Conservation (phyloP, 2,888 invertebrate species). For the Panopea generosa region DNA sequence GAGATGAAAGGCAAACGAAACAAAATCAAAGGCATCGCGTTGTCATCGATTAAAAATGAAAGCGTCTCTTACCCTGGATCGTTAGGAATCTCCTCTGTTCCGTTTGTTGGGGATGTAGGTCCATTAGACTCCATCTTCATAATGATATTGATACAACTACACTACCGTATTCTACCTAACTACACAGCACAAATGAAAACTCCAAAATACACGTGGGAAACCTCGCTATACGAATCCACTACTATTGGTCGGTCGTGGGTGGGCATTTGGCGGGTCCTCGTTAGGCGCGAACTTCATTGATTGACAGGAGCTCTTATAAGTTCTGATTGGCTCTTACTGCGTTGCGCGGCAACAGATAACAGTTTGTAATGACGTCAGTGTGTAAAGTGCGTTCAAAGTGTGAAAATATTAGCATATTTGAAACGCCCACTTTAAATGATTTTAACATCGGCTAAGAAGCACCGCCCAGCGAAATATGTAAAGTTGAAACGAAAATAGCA, state of each 20-base stretch:
- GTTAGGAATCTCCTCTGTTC: conserved; percentile 93
- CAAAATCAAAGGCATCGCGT: conserved; percentile 73
- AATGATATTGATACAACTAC: conserved; percentile 72
- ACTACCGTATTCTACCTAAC: conserved; percentile 77
- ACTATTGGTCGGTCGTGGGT: conserved; percentile 78
- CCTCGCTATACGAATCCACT: conserved; percentile 60
- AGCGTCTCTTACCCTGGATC: conserved; percentile 93
- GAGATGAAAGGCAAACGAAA: conserved; percentile 60
- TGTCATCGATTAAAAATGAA: conserved; percentile 80
- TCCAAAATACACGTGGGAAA: conserved; percentile 71
- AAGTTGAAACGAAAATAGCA: conserved; percentile 39
- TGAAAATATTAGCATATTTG: conserved; percentile 56
- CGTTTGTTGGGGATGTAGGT: conserved; percentile 73
- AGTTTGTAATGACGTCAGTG: conserved; percentile 73
- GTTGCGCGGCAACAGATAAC: conserved; percentile 73
- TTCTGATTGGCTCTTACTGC: conserved; percentile 69
- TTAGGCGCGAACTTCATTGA: conserved; percentile 76
- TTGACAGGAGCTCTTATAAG: conserved; percentile 69
- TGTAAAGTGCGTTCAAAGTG: conserved; percentile 28
- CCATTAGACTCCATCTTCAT: conserved; percentile 81
- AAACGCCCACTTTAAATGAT: conserved; percentile 52
- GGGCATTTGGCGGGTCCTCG: conserved; percentile 76
- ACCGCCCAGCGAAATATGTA: conserved; percentile 36
- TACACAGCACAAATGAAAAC: conserved; percentile 71
- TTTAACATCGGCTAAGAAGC: conserved; percentile 57